Conservation (phyloP, 2,888 invertebrate species). For the Mythimna pallens region DNA sequence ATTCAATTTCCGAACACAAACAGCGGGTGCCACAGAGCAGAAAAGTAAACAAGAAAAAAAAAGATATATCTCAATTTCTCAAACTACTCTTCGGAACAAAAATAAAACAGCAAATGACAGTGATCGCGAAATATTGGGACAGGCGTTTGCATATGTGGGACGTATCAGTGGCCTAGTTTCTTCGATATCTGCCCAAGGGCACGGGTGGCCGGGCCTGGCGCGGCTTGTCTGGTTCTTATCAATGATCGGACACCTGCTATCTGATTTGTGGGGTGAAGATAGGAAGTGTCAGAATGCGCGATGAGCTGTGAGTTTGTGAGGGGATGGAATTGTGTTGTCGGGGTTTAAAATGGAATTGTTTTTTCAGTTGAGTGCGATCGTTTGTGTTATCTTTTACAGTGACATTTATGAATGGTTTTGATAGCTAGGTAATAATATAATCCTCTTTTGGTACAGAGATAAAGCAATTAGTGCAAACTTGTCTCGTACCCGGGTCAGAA, state of each 20-base stretch:
- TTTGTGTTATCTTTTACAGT: neutral
- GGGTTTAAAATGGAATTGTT: conserved; percentile 20
- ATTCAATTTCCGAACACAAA: conserved; percentile 60
- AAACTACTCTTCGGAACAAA: conserved; percentile 62
- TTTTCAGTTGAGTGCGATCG: neutral
- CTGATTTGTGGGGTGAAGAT: conserved; percentile 62
- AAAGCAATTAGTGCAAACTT: too few species aligned
- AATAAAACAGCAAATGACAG: conserved; percentile 69
- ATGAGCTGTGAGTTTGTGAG: conserved; percentile 37
- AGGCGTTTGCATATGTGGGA: conserved; percentile 51
- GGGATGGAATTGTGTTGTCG: conserved; percentile 9
- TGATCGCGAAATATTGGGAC: conserved; percentile 68
- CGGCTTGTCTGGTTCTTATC: conserved; percentile 57
- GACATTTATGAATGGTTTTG: neutral
- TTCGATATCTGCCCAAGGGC: conserved; percentile 77
- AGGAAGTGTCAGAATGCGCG: conserved; percentile 56
- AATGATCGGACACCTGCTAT: conserved; percentile 64
- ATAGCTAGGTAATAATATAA: too few species aligned
- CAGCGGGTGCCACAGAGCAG: conserved; percentile 46
- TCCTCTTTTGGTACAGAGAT: too few species aligned
- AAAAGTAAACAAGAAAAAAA: conserved; percentile 44
- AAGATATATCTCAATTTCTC: conserved; percentile 38
- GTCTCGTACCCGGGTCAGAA: neutral
- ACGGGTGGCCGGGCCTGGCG: conserved; percentile 49
- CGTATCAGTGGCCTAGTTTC: conserved; percentile 78